Conservation (phyloP, 92 coral and sea anemone genomes). For the Porites rus region DNA sequence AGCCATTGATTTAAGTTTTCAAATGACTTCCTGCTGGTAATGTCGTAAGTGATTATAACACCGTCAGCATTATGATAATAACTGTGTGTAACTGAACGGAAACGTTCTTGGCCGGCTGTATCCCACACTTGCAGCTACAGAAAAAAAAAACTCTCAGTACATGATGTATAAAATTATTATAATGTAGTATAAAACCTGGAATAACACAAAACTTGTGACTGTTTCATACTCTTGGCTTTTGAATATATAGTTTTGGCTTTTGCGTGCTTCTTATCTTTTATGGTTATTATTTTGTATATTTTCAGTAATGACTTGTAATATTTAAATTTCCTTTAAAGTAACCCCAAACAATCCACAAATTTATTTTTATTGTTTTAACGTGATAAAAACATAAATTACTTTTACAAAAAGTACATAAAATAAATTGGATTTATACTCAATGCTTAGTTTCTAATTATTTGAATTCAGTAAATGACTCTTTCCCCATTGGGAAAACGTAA, state of each 20-base stretch:
- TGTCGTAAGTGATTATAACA: constrained; percentile 90
- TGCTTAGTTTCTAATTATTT: constrained; percentile 12
- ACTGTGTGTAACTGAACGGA: constrained; percentile 97
- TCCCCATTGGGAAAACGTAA: background rate
- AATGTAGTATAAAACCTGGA: too few species aligned
- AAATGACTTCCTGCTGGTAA: constrained; percentile 89
- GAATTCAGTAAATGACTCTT: background rate
- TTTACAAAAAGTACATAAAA: background rate
- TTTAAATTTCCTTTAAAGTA: background rate
- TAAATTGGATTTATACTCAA: background rate
- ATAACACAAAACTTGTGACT: too few species aligned
- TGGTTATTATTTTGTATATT: too few species aligned
- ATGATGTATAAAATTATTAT: background rate
- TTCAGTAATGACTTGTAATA: too few species aligned
- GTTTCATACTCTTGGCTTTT: too few species aligned
- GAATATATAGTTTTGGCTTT: too few species aligned
- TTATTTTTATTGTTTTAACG: background rate
- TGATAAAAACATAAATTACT: background rate
- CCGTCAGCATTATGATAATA: constrained; percentile 98
- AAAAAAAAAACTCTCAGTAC: background rate
- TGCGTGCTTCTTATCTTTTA: too few species aligned
- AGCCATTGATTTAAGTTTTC: constrained; percentile 92
- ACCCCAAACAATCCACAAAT: background rate
- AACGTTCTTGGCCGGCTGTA: constrained; percentile 98
- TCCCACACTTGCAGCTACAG: constrained; percentile 98